Conservation (phyloP, 37 sponge, comb jelly and placozoan species). For the Halichondria panicea region DNA sequence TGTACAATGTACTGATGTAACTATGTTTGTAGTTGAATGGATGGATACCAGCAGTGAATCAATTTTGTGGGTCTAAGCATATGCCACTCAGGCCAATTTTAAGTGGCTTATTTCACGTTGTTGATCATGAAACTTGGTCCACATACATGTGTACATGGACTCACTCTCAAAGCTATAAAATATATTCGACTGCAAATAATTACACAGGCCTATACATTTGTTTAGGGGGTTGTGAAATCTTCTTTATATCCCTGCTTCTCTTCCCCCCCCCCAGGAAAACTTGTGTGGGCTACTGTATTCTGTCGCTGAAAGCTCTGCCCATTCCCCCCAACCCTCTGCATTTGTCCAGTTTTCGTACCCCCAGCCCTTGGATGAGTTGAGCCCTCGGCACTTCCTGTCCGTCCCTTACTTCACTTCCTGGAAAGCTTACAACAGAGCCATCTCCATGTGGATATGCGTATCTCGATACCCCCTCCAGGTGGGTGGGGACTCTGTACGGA, state of each 20-base stretch:
- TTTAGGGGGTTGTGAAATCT: too few relatives aligned
- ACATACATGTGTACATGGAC: background rate
- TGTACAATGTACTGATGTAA: too few relatives aligned
- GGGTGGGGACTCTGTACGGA: background rate
- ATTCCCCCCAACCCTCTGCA: conserved; percentile 43
- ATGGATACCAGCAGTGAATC: background rate
- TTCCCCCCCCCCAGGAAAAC: conserved; percentile 24
- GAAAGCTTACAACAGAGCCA: conserved; percentile 28
- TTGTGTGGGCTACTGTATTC: conserved; percentile 32
- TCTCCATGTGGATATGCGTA: conserved; percentile 72
- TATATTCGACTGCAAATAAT: too few relatives aligned
- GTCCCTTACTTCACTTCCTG: conserved; percentile 38
- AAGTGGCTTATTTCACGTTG: background rate
- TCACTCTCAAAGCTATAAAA: too few relatives aligned
- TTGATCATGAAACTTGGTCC: background rate
- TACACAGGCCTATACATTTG: too few relatives aligned
- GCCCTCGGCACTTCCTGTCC: conserved; percentile 30
- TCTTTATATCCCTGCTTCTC: background rate
- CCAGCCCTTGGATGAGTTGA: conserved; percentile 9
- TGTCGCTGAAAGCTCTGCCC: background rate
- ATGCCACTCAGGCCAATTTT: too few relatives aligned
- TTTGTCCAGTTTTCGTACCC: conserved; percentile 60
- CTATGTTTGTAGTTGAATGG: background rate
- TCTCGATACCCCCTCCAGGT: conserved; percentile 52
- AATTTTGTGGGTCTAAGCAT: too few relatives aligned